These are phyloP conservation scores for Spheniscus mendiculus DNA, from an alignment of 2,113 vertebrate genomes.

Conservation along the genomic window DNA sequence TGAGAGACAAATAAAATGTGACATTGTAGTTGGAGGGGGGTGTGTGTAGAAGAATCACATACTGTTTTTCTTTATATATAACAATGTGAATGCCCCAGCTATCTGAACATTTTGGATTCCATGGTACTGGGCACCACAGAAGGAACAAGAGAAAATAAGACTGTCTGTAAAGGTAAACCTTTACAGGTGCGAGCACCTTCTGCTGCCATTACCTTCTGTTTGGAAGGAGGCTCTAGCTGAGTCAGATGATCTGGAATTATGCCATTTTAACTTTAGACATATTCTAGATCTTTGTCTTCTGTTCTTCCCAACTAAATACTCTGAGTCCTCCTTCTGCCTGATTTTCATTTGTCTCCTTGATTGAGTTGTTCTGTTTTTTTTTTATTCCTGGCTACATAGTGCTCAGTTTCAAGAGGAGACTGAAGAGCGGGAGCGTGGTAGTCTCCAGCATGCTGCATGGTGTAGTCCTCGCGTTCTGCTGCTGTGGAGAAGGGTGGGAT, in stretches of 20 bases:
- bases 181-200: not conserved
- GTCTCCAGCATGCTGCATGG: not conserved
- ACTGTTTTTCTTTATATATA: not conserved
- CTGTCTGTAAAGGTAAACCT: not conserved
- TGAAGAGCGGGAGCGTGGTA: accelerated
- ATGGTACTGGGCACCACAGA: not conserved
- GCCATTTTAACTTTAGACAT: not conserved
- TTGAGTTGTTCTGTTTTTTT: not conserved
- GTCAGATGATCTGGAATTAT: not conserved
- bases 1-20: not conserved
- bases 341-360: not conserved
- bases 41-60: not conserved
- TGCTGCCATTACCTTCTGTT: not conserved
- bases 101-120: not conserved
- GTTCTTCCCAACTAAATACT: not conserved
- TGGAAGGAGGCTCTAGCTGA: not conserved
- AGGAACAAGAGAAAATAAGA: not conserved
- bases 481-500: accelerated
- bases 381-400: not conserved
- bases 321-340: not conserved
- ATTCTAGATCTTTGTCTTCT: not conserved
- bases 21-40: not conserved
- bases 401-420: not conserved
- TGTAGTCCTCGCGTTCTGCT: not conserved
- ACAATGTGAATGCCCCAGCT: not conserved